These are phyloP conservation scores for Cantharis rufa DNA, from an alignment of 2,888 invertebrate species.

Conservation along the genomic window DNA sequence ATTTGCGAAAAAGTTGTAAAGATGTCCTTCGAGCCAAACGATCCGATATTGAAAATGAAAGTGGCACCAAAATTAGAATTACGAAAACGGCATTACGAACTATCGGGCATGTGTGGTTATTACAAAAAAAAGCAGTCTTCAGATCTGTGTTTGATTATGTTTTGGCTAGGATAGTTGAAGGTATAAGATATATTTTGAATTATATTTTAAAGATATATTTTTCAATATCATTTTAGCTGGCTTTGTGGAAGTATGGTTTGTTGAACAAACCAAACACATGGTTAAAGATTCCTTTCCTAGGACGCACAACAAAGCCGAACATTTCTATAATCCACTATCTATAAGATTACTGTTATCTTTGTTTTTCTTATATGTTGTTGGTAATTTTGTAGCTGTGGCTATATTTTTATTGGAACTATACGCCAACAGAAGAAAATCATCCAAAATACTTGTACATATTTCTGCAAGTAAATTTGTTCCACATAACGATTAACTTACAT, in stretches of 20 bases:
- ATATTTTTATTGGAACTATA: constrained; percentile 3
- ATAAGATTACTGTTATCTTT: constrained; percentile 4
- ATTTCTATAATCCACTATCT: constrained; percentile 5
- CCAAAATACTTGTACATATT: not conserved
- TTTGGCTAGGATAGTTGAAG: constrained; percentile 2
- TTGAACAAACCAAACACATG: not conserved
- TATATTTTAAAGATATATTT: not conserved
- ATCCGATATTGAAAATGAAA: not conserved
- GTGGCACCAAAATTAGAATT: constrained; percentile 17
- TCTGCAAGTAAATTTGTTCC: not conserved
- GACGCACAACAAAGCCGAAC: not conserved
- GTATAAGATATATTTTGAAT: not conserved
- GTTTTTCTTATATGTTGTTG: constrained; percentile 11
- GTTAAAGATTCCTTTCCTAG: not conserved
- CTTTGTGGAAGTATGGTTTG: constrained; percentile 8
- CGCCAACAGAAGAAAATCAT: not conserved
- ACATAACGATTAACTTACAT: not conserved
- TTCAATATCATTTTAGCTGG: constrained; percentile 3
- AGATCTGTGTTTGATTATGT: constrained; percentile 14
- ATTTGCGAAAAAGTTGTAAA: constrained; percentile 15
- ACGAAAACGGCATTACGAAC: constrained; percentile 15
- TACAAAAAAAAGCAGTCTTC: constrained; percentile 19
- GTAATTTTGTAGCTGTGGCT: not conserved
- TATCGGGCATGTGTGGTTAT: constrained; percentile 26
- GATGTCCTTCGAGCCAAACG: not conserved